Conservation (phyloP, 1,140 invertebrate genomes). For the Kradibia gibbosae region DNA sequence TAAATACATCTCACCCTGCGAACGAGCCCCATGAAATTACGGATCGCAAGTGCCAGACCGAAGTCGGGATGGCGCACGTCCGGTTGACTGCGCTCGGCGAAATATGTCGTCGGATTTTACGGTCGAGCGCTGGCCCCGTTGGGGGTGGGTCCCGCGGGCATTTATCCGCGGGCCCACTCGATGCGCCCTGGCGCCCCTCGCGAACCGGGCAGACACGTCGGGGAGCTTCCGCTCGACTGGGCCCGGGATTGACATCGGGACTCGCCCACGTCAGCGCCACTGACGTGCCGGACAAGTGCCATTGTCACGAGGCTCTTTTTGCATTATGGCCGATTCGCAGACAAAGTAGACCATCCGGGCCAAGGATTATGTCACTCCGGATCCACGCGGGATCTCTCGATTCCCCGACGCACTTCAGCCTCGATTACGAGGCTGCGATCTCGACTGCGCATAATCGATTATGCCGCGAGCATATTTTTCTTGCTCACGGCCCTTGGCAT, state of each 20-base stretch:
- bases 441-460: not conserved
- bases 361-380: no score
- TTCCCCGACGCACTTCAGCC: no score
- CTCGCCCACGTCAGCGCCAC: not conserved
- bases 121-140: not conserved
- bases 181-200: not conserved
- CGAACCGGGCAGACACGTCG: not conserved
- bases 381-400: no score
- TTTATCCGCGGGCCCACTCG: slow-evolving; percentile 3
- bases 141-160: not conserved
- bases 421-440: no score
- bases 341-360: no score
- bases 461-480: no score
- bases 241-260: slow-evolving; percentile 22
- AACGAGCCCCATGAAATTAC: not conserved
- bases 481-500: no score
- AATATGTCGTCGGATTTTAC: slow-evolving; percentile 12
- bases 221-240: slow-evolving; percentile 31
- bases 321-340: slow-evolving; percentile 1
- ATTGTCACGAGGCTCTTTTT: slow-evolving; percentile 46
- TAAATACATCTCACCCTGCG: no score
- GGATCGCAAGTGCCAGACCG: not conserved
- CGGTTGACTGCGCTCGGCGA: not conserved
- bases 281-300: slow-evolving; percentile 43
- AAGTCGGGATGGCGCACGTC: not conserved